Evolutionary conservation across 2,888 invertebrate genomes (phyloP), one percentile per base, ranked within the genome.

Genomic region (Trichacis sp.): DNA sequence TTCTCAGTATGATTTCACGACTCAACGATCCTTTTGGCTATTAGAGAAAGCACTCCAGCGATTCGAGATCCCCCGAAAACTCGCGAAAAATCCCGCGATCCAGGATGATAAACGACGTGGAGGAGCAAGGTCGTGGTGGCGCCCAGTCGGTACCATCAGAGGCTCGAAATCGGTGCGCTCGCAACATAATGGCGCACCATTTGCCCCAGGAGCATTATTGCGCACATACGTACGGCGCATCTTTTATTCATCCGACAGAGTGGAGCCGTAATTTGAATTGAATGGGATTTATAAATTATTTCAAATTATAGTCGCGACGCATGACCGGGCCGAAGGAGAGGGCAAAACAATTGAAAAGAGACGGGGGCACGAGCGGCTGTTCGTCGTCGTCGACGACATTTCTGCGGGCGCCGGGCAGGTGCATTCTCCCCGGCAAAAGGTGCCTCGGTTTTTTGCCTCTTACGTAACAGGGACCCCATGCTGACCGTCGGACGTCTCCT

Each of bases 231-330:
- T 61, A 58, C 36, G 68, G 72, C 75, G 75, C 80, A 84, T 84
- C 83, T 84, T 84, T 84, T 84, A 84, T 84, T 84, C 84, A 84
- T 84, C 81, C 83, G 84, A 83, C 84, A 81, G 84, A 82, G 81
- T 82, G 83, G 83, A 83, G 83, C 84, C 84, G 80, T 82, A 83
- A 84, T 84, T 83, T 84, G 84, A 84, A 84, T 84, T 83, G 84
- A 84, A 84, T 84, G 80, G 84, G 82, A 83, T 83, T 83, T 83
- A 83, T 84, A 84, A 84, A 83, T 83, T 83, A 83, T 84, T 84
- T 83, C 81, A 83, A 83, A 84, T 83, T 83, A 84, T 83, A 78
- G 83, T 81, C 77, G 79, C 80, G 78, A 77, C 77, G 80, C 81
- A 80, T 76, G 79, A 77, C 73, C 75, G 72, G 74, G 71, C 55